A percentile compares a stretch with the other conserved stretches of the same genome.
These are phyloP conservation scores for Takifugu ocellatus DNA, from an alignment of 2,797 vertebrate genomes.

Conservation along the genomic window DNA sequence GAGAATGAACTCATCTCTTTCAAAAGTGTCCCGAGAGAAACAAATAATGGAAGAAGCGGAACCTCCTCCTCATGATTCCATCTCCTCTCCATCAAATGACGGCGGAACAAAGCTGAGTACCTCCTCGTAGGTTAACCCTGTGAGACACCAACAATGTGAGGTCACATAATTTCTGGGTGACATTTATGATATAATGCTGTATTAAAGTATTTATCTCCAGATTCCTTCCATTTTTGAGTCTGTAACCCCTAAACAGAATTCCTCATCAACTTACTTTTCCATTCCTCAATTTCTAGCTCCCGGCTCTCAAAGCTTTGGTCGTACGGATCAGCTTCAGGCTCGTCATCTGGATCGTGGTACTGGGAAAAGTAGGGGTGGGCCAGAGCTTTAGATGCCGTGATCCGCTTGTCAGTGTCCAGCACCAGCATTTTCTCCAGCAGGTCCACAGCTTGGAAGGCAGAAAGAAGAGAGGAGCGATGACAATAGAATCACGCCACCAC, in stretches of 20 bases:
- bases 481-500: constrained; percentile 23
- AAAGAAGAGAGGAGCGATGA: neutral
- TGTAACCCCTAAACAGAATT: neutral
- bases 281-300: constrained; percentile 94
- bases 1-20: constrained; percentile 77
- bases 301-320: constrained; percentile 98
- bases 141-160: constrained; percentile 10
- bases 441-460: constrained; percentile 82
- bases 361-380: constrained; percentile 92
- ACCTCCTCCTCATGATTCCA: constrained; percentile 87
- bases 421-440: constrained; percentile 98
- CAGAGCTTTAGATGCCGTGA: constrained; percentile 90
- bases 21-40: constrained; percentile 63
- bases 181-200: too few relatives aligned
- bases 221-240: neutral
- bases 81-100: constrained; percentile 88
- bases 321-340: constrained; percentile 93
- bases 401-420: constrained; percentile 94
- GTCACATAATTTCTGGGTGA: neutral
- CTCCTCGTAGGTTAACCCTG: constrained; percentile 93
- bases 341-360: constrained; percentile 95
- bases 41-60: constrained; percentile 25
- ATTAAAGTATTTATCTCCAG: neutral
- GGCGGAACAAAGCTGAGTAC: constrained; percentile 90
- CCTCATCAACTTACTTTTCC: constrained; percentile 87